Base-by-base conservation (phyloP, 2,888 invertebrate species). In the Chrysodeixis includens region DNA sequence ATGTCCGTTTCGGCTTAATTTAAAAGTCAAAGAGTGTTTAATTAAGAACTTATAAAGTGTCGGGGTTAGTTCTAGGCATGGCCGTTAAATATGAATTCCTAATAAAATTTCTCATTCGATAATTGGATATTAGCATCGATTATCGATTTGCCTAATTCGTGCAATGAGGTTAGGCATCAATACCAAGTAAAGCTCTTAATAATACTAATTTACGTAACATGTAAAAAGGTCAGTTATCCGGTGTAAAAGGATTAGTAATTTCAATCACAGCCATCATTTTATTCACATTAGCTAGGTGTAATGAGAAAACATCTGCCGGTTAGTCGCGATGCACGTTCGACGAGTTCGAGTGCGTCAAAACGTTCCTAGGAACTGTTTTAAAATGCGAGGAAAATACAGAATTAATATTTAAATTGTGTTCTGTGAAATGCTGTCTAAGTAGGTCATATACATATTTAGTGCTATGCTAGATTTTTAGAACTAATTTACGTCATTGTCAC, bases 201-300 rank as follows among this genome's bases (percentile, higher is more conserved):
- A 80, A 66, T 71, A 79, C 69, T 56, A 72, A 78, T 76, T 78
- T 80, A 79, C 66, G 78, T 80, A 78, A 81, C 71, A 74, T 74
- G 74, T 85, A 87, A 86, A 88, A 89, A 90, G 85, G 86, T 87
- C 82, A 87, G 81, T 86, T 87, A 84, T 81, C 86, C 83, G 82
- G 83, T 88, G 82, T 86, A 84, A 87, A 87, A 86, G 88, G 87
- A 89, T 90, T 86, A 88, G 83, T 86, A 81, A 85, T 88, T 90
- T 88, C 88, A 90, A 88, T 90, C 86, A 87, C 83, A 72, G 78
- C 86, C 88, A 88, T 90, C 85, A 91, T 92, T 89, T 89, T 89
- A 90, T 92, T 92, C 88, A 82, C 92, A 92, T 92, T 91, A 92
- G 87, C 85, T 81, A 66, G 78, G 74, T 81, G 81, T 89, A 87